Conservation (phyloP, 2,113 vertebrate species). For the Crotalus tigris region DNA sequence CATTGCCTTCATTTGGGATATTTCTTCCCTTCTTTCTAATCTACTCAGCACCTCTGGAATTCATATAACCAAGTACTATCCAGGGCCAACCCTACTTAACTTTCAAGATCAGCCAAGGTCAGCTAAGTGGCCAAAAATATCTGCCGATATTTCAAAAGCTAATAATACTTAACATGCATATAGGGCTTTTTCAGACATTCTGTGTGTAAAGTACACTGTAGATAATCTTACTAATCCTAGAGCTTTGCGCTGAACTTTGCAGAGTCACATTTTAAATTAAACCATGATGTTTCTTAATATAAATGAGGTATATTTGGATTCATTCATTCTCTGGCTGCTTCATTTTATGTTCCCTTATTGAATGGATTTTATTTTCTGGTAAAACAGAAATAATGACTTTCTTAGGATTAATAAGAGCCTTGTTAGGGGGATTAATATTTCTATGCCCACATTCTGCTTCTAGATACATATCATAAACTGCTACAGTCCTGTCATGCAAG, state of each 20-base stretch:
- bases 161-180: not conserved
- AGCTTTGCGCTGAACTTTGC: slow-evolving; percentile 6
- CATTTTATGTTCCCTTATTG: not conserved
- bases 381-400: slow-evolving; percentile 28
- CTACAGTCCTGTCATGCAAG: not conserved
- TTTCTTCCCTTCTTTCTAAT: not conserved
- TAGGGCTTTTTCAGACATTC: not conserved
- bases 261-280: slow-evolving; percentile 7
- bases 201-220: not conserved
- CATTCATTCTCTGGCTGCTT: not conserved
- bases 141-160: not conserved
- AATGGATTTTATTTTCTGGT: slow-evolving; percentile 22
- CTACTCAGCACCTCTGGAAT: not conserved
- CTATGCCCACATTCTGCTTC: slow-evolving; percentile 32
- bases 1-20: not conserved
- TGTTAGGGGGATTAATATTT: slow-evolving; percentile 37
- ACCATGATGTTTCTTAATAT: not conserved
- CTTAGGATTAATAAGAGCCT: slow-evolving; percentile 31
- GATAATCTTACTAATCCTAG: not conserved
- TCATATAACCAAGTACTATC: not conserved
- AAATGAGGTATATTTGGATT: not conserved
- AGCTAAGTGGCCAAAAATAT: not conserved
- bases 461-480: slow-evolving; percentile 13
- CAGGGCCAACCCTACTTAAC: not conserved
- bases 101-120: not conserved